Evolutionary conservation across 2,888 invertebrate genomes (phyloP).

Genomic region (Lasioglossum vierecki): DNA sequence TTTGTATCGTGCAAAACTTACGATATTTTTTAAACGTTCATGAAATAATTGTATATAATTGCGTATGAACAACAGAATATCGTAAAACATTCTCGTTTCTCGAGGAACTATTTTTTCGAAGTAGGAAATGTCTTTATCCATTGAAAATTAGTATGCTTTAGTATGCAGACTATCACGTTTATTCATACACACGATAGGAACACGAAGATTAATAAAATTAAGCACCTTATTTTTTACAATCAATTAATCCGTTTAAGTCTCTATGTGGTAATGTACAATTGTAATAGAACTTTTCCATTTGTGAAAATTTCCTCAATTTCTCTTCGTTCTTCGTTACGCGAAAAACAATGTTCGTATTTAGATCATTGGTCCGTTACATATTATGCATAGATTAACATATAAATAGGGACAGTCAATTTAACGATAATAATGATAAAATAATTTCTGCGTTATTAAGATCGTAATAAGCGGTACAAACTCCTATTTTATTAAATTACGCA

Average conservation of each 20-base stretch:
- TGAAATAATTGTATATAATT: slow-evolving; percentile 1
- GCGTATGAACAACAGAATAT: neutral
- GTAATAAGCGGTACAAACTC: neutral
- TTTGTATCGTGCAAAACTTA: slow-evolving; percentile 5
- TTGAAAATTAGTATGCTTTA: slow-evolving; percentile 30
- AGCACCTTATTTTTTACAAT: slow-evolving; percentile 38
- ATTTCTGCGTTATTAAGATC: neutral
- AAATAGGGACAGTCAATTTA: slow-evolving; percentile 30
- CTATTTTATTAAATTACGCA: neutral
- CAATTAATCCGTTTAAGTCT: slow-evolving; percentile 35
- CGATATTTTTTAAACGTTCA: neutral
- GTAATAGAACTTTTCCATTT: slow-evolving; percentile 32
- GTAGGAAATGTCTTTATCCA: slow-evolving; percentile 34
- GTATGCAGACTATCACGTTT: slow-evolving; percentile 25
- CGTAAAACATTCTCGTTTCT: slow-evolving; percentile 10
- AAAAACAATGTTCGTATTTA: slow-evolving; percentile 43
- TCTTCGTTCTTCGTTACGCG: slow-evolving; percentile 9
- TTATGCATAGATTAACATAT: slow-evolving; percentile 27
- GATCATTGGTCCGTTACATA: slow-evolving; percentile 70
- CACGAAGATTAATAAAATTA: slow-evolving; percentile 55
- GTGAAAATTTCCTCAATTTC: neutral
- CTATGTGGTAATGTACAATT: slow-evolving; percentile 10
- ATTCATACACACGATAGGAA: slow-evolving; percentile 58
- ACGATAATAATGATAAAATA: slow-evolving; percentile 14
- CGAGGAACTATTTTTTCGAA: slow-evolving; percentile 17